phyloP scores from a whole-genome alignment of 1,140 invertebrate species.

The Drosophila bocki region DNA sequence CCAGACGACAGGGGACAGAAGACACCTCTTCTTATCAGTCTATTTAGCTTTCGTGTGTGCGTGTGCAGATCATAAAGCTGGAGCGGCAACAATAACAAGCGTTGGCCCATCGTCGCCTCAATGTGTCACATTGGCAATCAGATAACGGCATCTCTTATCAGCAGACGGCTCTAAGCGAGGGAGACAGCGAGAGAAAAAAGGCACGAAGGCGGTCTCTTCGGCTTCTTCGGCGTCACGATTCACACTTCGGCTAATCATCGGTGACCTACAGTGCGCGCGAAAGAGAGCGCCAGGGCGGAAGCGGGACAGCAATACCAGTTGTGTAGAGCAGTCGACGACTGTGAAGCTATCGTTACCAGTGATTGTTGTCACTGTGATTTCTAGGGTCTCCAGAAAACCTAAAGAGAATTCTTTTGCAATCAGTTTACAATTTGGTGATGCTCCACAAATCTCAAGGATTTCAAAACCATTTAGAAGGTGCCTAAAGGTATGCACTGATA shows the following conservation, averaged over 20 bases:
- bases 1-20: conserved; percentile 1
- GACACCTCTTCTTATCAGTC: conserved; percentile 30
- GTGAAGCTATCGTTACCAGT: not conserved
- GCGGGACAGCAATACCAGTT: not conserved
- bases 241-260: conserved; percentile 13
- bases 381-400: not conserved
- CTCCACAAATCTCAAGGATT: no score
- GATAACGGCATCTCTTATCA: conserved; percentile 62
- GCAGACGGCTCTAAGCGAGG: conserved; percentile 4
- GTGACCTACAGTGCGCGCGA: conserved; percentile 6
- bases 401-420: no score
- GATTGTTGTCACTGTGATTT: not conserved
- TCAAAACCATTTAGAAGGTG: no score
- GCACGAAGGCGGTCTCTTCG: conserved; percentile 3
- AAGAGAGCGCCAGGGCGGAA: not conserved
- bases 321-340: not conserved
- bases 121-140: conserved; percentile 62
- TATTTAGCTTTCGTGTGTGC: conserved; percentile 33
- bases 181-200: not conserved
- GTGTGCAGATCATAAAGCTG: conserved; percentile 61
- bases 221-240: conserved; percentile 12
- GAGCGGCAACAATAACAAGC: conserved; percentile 14
- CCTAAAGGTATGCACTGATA: no score
- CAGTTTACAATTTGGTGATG: no score
- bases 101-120: conserved; percentile 53